Evolutionary conservation across 2,113 vertebrate species (phyloP).

Genomic region (human): DNA sequence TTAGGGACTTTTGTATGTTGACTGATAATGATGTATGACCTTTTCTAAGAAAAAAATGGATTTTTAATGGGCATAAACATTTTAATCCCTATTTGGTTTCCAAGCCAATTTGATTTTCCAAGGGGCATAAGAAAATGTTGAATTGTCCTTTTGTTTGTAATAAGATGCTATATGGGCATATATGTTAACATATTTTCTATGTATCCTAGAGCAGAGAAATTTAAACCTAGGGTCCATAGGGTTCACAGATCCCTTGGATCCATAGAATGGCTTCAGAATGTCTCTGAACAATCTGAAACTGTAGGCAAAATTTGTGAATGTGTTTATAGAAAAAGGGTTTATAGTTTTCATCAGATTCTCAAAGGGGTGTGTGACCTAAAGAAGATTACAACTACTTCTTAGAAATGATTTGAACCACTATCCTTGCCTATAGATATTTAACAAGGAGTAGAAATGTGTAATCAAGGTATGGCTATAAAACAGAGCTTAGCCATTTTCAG

Average conservation of each 20-base stretch:
- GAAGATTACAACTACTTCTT: background rate
- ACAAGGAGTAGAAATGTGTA: background rate
- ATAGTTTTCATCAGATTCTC: background rate
- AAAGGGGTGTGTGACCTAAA: background rate
- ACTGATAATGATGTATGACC: constrained; percentile 66
- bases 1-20: constrained; percentile 43
- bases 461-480: background rate
- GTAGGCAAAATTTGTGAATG: background rate
- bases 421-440: background rate
- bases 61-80: constrained; percentile 59
- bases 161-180: background rate
- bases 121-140: constrained; percentile 1
- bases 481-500: background rate
- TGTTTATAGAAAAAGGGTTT: background rate
- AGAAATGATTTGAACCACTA: background rate
- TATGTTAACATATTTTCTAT: background rate
- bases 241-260: background rate
- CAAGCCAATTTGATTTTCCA: constrained; percentile 29
- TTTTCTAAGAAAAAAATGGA: constrained; percentile 47
- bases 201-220: background rate
- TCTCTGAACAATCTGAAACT: background rate
- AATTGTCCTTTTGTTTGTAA: background rate
- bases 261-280: background rate
- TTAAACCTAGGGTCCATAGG: background rate
- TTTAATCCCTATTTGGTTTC: constrained; percentile 48